Percentiles rank a stretch among this genome's conserved stretches.
These are phyloP conservation scores for Brachyistius frenatus DNA, from an alignment of 2,113 vertebrate species.

Conservation along the genomic window DNA sequence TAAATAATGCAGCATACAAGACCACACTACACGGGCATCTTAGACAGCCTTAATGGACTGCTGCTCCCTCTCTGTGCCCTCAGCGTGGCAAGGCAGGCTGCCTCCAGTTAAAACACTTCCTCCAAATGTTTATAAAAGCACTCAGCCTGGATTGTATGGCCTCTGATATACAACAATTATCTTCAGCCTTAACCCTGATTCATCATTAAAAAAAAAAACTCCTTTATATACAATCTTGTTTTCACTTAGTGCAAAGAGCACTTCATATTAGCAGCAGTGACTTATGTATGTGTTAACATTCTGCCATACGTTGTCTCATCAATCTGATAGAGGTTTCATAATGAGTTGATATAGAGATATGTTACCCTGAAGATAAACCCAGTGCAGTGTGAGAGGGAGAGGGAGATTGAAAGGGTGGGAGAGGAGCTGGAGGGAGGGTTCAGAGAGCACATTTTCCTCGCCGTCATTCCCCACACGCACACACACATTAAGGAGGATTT, in stretches of 20 bases:
- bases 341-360: slow-evolving; percentile 57
- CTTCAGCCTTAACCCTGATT: slow-evolving; percentile 60
- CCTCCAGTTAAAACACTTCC: slow-evolving; percentile 80
- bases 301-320: slow-evolving; percentile 28
- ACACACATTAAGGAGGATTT: slow-evolving; percentile 73
- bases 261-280: slow-evolving; percentile 57
- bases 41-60: slow-evolving; percentile 64
- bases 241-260: slow-evolving; percentile 52
- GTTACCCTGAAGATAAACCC: slow-evolving; percentile 58
- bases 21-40: slow-evolving; percentile 42
- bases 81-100: slow-evolving; percentile 61
- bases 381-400: slow-evolving; percentile 13
- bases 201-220: slow-evolving; percentile 42
- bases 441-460: slow-evolving; percentile 62
- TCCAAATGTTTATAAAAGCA: slow-evolving; percentile 80
- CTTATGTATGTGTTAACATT: slow-evolving; percentile 40
- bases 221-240: slow-evolving; percentile 47
- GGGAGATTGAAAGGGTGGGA: slow-evolving; percentile 20
- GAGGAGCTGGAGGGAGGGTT: slow-evolving; percentile 51
- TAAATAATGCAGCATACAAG: slow-evolving; percentile 56
- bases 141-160: slow-evolving; percentile 73
- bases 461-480: slow-evolving; percentile 43
- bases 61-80: slow-evolving; percentile 59
- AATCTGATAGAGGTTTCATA: slow-evolving; percentile 59
- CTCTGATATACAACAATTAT: slow-evolving; percentile 73